phyloP scores from a whole-genome alignment of 2,113 vertebrate genomes.

The Tetrax tetrax region DNA sequence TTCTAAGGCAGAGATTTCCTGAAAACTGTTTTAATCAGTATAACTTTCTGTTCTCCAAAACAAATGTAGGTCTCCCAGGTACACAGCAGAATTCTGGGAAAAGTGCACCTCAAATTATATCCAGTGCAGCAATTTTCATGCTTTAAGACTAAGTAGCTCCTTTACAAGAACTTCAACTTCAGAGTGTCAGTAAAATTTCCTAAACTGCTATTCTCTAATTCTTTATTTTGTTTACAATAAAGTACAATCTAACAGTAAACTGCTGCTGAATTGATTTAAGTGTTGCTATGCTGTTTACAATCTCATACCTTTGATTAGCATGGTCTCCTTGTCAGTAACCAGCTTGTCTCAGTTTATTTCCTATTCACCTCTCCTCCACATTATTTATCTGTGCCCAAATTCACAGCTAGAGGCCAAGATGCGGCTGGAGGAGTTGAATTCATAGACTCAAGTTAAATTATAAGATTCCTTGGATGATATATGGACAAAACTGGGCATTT shows the following conservation, averaged over 20 bases:
- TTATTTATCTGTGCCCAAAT: background rate
- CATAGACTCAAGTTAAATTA: background rate
- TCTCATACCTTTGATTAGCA: background rate
- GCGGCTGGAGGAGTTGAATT: background rate
- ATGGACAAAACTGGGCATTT: background rate
- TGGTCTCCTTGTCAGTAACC: background rate
- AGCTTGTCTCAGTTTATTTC: background rate
- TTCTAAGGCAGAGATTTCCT: background rate
- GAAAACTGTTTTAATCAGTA: background rate
- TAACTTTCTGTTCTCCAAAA: background rate
- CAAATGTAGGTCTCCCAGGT: background rate
- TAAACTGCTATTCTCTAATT: background rate
- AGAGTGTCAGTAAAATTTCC: background rate
- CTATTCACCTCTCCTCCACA: background rate
- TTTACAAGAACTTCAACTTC: background rate
- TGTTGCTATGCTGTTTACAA: background rate
- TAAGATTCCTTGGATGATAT: background rate
- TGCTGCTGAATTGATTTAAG: background rate
- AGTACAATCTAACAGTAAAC: background rate
- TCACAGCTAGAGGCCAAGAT: background rate
- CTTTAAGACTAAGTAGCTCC: background rate
- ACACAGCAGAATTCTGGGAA: background rate
- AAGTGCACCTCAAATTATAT: background rate
- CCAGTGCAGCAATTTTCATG: background rate
- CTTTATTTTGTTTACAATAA: background rate